A percentile compares a stretch with the other conserved stretches of the same genome.
Evolutionary conservation across 2,888 invertebrate genomes (phyloP).

Genomic region (Liodrosophila aerea): DNA sequence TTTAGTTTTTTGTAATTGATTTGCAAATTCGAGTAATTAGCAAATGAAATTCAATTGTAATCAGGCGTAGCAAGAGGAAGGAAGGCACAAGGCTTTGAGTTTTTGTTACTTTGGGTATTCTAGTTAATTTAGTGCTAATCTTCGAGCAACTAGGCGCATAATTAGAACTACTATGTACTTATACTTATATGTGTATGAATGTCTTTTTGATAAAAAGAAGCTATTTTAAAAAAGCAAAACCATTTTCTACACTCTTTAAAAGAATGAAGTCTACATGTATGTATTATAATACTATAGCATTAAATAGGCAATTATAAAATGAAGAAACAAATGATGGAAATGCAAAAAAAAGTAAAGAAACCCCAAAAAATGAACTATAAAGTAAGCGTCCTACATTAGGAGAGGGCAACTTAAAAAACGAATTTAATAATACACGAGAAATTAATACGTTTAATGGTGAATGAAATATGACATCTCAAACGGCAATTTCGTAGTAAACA

Average conservation of each 20-base stretch:
- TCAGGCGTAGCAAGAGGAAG: conserved; percentile 12
- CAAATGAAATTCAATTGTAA: conserved; percentile 39
- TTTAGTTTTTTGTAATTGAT: conserved; percentile 15
- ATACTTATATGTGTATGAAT: conserved; percentile 63
- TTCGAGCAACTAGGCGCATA: conserved; percentile 71
- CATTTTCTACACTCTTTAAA: conserved; percentile 78
- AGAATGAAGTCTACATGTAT: conserved; percentile 77
- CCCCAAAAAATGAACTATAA: conserved; percentile 46
- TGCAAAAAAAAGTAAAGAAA: too few species aligned
- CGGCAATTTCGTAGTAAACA: conserved; percentile 22
- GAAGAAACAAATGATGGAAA: conserved; percentile 13
- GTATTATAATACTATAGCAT: conserved; percentile 74
- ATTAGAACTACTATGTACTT: conserved; percentile 60
- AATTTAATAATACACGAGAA: conserved; percentile 69
- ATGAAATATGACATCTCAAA: conserved; percentile 11
- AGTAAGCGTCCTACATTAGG: conserved; percentile 76
- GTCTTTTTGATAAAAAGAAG: conserved; percentile 79
- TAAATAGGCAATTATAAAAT: conserved; percentile 69
- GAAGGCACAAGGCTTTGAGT: conserved; percentile 25
- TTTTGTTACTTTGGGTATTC: conserved; percentile 40
- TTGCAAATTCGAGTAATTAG: conserved; percentile 42
- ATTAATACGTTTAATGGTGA: conserved; percentile 35
- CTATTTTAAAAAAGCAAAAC: conserved; percentile 72
- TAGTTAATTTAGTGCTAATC: conserved; percentile 64
- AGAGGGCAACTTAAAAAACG: conserved; percentile 64